Conservation (phyloP, 2,113 vertebrate genomes). For the Solea solea region DNA sequence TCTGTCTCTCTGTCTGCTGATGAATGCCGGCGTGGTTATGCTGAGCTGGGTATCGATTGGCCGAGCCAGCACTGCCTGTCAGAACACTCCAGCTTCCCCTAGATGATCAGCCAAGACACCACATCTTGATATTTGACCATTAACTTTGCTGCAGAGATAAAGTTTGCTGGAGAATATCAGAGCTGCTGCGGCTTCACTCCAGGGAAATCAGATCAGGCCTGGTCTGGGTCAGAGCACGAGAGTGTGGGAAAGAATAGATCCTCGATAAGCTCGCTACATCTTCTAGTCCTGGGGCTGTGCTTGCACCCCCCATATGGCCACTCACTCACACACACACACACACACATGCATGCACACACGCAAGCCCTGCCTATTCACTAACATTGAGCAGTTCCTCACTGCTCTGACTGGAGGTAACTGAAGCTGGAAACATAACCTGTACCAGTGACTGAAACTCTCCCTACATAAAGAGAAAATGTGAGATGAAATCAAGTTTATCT, state of each 20-base stretch:
- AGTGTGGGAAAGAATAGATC: conserved; percentile 76
- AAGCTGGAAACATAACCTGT: conserved; percentile 9
- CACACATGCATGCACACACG: conserved; percentile 5
- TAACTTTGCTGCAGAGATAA: conserved; percentile 60
- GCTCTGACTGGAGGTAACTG: neutral
- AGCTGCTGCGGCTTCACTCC: conserved; percentile 47
- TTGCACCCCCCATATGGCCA: neutral
- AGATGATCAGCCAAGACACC: conserved; percentile 50
- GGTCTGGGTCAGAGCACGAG: conserved; percentile 56
- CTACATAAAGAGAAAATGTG: conserved; percentile 4
- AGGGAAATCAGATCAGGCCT: conserved; percentile 75
- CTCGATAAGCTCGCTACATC: conserved; percentile 60
- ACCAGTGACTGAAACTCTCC: neutral
- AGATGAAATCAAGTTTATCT: neutral
- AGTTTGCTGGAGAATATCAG: conserved; percentile 60
- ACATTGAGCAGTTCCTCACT: neutral
- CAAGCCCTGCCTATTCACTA: neutral
- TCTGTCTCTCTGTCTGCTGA: neutral
- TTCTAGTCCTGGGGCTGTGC: conserved; percentile 43
- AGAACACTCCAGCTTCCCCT: neutral
- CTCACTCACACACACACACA: conserved; percentile 7
- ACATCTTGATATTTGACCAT: conserved; percentile 60
- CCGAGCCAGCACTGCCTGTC: neutral
- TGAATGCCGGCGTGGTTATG: conserved; percentile 22
- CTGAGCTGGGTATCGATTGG: conserved; percentile 41